Evolutionary conservation across 2,888 invertebrate species (phyloP).

Genomic region (Euspilapteryx auroguttella): DNA sequence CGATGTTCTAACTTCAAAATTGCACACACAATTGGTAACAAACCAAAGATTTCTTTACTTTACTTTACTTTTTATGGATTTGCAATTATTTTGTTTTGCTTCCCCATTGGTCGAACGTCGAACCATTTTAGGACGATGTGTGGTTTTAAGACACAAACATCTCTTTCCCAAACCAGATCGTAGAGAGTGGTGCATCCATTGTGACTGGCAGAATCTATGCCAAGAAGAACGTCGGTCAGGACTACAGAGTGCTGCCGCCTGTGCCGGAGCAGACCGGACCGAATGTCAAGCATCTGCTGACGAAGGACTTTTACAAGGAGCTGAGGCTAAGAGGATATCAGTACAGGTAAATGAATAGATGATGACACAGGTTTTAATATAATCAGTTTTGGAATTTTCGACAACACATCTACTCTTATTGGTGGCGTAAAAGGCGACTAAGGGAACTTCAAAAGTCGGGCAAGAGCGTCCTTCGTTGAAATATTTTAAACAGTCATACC

Average conservation of each 20-base stretch:
- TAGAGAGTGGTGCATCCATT: constrained; percentile 69
- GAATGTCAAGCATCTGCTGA: constrained; percentile 51
- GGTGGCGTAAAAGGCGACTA: too few species aligned
- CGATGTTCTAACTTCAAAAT: background rate
- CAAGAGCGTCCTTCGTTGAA: too few species aligned
- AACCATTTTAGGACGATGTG: too few species aligned
- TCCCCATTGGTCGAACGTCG: too few species aligned
- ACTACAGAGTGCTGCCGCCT: constrained; percentile 46
- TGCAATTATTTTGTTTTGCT: constrained; percentile 12
- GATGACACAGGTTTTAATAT: background rate
- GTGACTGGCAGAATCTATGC: constrained; percentile 70
- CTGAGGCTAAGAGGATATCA: constrained; percentile 72
- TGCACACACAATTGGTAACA: background rate
- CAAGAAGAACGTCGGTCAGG: constrained; percentile 57
- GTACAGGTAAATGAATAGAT: constrained; percentile 40
- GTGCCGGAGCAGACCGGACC: constrained; percentile 31
- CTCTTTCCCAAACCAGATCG: constrained; percentile 38
- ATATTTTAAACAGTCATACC: too few species aligned
- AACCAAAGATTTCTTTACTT: background rate
- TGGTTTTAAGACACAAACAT: too few species aligned
- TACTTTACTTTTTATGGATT: background rate
- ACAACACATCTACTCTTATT: too few species aligned
- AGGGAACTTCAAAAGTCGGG: too few species aligned
- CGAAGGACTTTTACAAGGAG: constrained; percentile 71
- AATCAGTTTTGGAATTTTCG: constrained; percentile 12